Evolutionary conservation across 2,113 vertebrate genomes (phyloP).

Genomic region (Cacatua alba): DNA sequence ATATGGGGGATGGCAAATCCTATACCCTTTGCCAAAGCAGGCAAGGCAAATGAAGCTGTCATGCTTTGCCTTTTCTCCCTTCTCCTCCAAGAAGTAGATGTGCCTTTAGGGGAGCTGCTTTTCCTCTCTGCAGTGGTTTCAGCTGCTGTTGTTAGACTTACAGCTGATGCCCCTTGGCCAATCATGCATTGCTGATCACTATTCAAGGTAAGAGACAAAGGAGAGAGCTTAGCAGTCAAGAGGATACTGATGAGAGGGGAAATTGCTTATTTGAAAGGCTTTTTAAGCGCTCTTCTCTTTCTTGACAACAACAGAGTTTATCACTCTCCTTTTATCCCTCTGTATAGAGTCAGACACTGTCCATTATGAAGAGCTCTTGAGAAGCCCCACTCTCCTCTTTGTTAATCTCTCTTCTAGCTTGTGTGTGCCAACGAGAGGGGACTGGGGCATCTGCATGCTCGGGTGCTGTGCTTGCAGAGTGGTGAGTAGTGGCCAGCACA

Average conservation of each 20-base stretch:
- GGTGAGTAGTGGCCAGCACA: neutral
- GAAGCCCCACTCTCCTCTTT: neutral
- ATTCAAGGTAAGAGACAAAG: conserved; percentile 71
- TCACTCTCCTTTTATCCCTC: conserved; percentile 37
- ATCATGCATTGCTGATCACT: conserved; percentile 65
- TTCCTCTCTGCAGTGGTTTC: neutral
- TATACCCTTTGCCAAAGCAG: neutral
- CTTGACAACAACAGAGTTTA: conserved; percentile 55
- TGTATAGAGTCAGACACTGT: neutral
- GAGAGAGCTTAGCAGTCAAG: conserved; percentile 31
- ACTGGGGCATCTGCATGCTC: neutral
- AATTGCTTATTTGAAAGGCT: conserved; percentile 66
- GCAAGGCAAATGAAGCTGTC: neutral
- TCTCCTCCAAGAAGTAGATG: neutral
- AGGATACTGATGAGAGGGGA: conserved; percentile 59
- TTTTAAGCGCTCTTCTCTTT: conserved; percentile 42
- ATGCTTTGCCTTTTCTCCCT: neutral
- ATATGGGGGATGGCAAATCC: neutral
- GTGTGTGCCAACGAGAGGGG: neutral
- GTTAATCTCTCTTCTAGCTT: neutral
- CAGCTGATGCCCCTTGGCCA: conserved; percentile 54
- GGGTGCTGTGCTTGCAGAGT: neutral
- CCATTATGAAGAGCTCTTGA: neutral
- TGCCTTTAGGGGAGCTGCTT: neutral
- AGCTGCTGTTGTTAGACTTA: conserved; percentile 45